Conservation (phyloP, 1,140 invertebrate genomes). For the Leptinotarsa lineolata region DNA sequence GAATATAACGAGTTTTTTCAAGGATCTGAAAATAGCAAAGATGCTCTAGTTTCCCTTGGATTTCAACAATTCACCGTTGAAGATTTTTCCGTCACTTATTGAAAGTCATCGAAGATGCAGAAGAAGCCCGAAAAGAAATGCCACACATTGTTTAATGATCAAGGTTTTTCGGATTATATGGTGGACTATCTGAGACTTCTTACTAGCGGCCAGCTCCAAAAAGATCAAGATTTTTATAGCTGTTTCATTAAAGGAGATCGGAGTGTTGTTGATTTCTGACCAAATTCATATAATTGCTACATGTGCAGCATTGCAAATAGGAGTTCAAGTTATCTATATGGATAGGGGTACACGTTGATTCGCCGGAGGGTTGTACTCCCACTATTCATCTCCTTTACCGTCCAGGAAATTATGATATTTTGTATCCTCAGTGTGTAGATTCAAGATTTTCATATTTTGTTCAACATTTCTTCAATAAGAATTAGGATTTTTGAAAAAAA, state of each 20-base stretch:
- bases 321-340: slow-evolving; percentile 92
- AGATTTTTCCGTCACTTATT: slow-evolving; percentile 96
- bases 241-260: slow-evolving; percentile 94
- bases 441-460: slow-evolving; percentile 15
- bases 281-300: slow-evolving; percentile 98
- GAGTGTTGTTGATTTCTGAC: slow-evolving; percentile 75
- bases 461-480: slow-evolving; percentile 10
- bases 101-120: slow-evolving; percentile 62
- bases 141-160: slow-evolving; percentile 83
- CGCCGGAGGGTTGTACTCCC: slow-evolving; percentile 78
- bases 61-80: slow-evolving; percentile 97
- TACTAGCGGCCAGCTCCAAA: slow-evolving; percentile 92
- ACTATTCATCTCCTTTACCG: slow-evolving; percentile 88
- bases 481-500: too few species aligned
- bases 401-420: slow-evolving; percentile 95
- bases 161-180: slow-evolving; percentile 92
- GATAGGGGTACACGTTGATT: slow-evolving; percentile 86
- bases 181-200: slow-evolving; percentile 94
- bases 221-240: slow-evolving; percentile 89
- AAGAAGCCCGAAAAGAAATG: slow-evolving; percentile 67
- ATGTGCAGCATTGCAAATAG: slow-evolving; percentile 83
- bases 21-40: slow-evolving; percentile 83
- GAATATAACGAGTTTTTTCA: slow-evolving; percentile 86
- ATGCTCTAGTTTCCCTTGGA: slow-evolving; percentile 82
- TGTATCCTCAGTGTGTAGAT: slow-evolving; percentile 68